These are phyloP conservation scores for Pygoscelis adeliae DNA, from an alignment of 2,113 vertebrate genomes.

Conservation along the genomic window DNA sequence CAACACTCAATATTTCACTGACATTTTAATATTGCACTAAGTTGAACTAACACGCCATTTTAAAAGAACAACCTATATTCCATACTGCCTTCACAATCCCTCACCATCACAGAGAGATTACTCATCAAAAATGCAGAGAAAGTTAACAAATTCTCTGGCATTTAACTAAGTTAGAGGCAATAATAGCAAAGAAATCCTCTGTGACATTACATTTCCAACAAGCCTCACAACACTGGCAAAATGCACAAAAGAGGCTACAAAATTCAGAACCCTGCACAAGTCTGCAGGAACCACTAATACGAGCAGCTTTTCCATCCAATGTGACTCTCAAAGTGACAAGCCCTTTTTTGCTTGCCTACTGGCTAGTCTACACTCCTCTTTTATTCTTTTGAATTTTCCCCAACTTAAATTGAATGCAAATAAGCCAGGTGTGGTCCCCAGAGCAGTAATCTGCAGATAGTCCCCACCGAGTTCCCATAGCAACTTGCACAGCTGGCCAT, in stretches of 20 bases:
- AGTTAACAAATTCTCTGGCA: neutral
- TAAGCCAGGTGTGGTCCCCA: constrained; percentile 75
- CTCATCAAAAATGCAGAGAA: neutral
- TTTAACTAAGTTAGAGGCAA: neutral
- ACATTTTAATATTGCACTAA: constrained; percentile 6
- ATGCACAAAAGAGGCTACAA: neutral
- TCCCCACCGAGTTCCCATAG: constrained; percentile 69
- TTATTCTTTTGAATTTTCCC: constrained; percentile 67
- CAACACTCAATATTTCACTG: neutral
- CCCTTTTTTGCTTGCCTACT: constrained; percentile 38
- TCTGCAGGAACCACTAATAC: neutral
- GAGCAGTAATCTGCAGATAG: constrained; percentile 57
- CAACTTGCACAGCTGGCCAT: constrained; percentile 69
- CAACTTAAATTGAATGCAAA: constrained; percentile 77
- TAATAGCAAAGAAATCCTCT: neutral
- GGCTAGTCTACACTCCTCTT: constrained; percentile 5
- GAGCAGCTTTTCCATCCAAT: constrained; percentile 26
- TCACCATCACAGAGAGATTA: neutral
- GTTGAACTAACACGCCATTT: neutral
- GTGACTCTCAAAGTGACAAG: constrained; percentile 47
- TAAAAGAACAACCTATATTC: neutral
- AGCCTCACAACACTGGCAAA: neutral
- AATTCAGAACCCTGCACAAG: constrained; percentile 2
- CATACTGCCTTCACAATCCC: neutral
- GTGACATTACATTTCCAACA: neutral